Evolutionary conservation across 2,888 invertebrate species (phyloP).

Genomic region (Eulithis prunata): DNA sequence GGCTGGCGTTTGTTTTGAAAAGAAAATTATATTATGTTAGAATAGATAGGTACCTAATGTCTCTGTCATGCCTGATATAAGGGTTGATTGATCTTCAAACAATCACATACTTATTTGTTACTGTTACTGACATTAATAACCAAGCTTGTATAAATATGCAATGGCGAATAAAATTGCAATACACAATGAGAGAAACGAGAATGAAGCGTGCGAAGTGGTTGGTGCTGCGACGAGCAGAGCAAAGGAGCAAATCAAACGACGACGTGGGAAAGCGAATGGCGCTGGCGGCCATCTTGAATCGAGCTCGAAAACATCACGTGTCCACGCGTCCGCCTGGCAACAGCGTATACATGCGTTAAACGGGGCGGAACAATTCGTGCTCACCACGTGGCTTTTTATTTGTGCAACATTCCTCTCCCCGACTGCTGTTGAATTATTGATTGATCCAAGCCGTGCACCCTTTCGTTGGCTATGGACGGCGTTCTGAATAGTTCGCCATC

Average conservation of each 20-base stretch:
- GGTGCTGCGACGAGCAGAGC: constrained; percentile 45
- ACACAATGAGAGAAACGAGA: too few species aligned
- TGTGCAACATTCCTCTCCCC: constrained; percentile 70
- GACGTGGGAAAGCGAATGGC: constrained; percentile 83
- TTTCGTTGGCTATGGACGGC: constrained; percentile 38
- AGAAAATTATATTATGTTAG: too few species aligned
- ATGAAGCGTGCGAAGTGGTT: constrained; percentile 57
- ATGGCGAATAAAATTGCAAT: constrained; percentile 54
- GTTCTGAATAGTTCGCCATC: constrained; percentile 26
- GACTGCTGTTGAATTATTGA: constrained; percentile 60
- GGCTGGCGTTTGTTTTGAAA: too few species aligned
- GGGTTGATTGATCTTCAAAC: too few species aligned
- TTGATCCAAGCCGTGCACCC: constrained; percentile 50
- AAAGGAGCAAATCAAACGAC: constrained; percentile 40
- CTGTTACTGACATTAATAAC: constrained; percentile 9
- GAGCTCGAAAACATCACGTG: constrained; percentile 76
- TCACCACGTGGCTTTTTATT: constrained; percentile 79
- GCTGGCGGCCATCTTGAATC: constrained; percentile 77
- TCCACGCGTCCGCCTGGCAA: constrained; percentile 79
- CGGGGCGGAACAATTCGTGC: constrained; percentile 78
- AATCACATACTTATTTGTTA: too few species aligned
- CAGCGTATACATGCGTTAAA: constrained; percentile 69
- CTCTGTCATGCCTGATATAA: too few species aligned
- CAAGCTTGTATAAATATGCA: constrained; percentile 54
- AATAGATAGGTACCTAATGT: too few species aligned